These are phyloP conservation scores for Caenorhabditis auriculariae DNA, from an alignment of 2,888 invertebrate genomes.

Conservation along the genomic window DNA sequence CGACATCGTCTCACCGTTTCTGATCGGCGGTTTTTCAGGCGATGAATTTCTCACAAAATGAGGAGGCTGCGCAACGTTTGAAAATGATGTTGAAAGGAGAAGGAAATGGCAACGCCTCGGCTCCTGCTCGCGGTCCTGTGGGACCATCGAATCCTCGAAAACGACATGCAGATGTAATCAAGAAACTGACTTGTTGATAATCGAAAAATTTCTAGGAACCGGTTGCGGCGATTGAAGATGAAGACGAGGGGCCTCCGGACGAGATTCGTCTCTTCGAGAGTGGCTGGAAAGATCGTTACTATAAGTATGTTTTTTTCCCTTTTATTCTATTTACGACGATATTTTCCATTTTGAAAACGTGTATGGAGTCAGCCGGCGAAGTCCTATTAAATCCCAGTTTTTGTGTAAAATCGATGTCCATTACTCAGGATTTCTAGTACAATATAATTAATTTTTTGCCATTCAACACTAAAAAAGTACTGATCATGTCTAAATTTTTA, in stretches of 20 bases:
- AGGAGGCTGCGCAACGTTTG: conserved; percentile 65
- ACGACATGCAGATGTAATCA: conserved; percentile 28
- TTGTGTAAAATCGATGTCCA: too few relatives aligned
- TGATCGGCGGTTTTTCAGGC: too few relatives aligned
- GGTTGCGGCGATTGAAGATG: conserved; percentile 23
- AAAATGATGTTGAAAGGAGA: conserved; percentile 68
- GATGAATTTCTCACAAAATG: conserved; percentile 62
- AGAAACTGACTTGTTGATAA: neutral
- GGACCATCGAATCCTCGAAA: conserved; percentile 22
- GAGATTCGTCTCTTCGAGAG: conserved; percentile 75
- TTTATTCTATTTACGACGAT: too few relatives aligned
- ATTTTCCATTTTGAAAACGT: neutral
- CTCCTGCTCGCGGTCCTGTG: too few relatives aligned
- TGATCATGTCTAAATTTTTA: too few relatives aligned
- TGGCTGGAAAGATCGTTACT: conserved; percentile 94
- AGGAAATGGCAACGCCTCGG: conserved; percentile 2
- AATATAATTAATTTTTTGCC: too few relatives aligned
- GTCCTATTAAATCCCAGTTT: too few relatives aligned
- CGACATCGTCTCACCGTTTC: too few relatives aligned
- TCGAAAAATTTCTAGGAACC: neutral
- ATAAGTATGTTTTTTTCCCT: conserved; percentile 8
- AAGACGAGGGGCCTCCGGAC: conserved; percentile 53
- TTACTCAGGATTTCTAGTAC: too few relatives aligned
- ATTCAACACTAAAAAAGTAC: too few relatives aligned
- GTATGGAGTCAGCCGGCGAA: too few relatives aligned